Evolutionary conservation across 2,888 invertebrate species (phyloP), one percentile per base, ranked within the genome.

Genomic region (Eustalomyia histrio): DNA sequence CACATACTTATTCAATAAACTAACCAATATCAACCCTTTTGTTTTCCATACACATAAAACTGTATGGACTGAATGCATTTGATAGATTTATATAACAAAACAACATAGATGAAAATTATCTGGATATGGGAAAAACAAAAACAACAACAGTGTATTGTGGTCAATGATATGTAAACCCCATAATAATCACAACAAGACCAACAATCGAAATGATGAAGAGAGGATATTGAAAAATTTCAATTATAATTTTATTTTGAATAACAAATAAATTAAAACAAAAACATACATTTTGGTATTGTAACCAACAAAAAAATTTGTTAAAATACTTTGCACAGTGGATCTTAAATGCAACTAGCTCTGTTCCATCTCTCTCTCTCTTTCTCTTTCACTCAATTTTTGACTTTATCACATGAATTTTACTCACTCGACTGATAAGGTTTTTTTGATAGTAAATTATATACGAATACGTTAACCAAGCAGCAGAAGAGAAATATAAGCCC

Each of bases 371-470:
- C 16, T 29, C 43, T n/a, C n/a, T 17, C 16, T 24, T 24, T 12
- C 58, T 65, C 52, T 35, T 52, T 18, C 24, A 73, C 78, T 78
- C 78, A 72, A 35, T 67, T 61, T 57, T 6, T 57, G 21, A 55
- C 55, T 55, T 61, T 78, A 72, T 72, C 55, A 61, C 29, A 52
- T 2, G 12, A 29, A 33, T 33, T 53, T 43, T 3, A 71, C 24
- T 57, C 65, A 65, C 61, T 73, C 78, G 50, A 73, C 61, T 79
- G 78, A 79, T 79, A 79, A 79, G 64, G 43, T 53, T 58, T 71
- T 57, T 43, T 8, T 52, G 17, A 65, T 55, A 57, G 16, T n/a
- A 57, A 29, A 16, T 33, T 9, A 29, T 6, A 14, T 9, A 12
- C 29, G 29, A 29, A 29, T 29, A 29, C 29, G 1, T 29, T 29